Evolutionary conservation across 2,888 invertebrate species (phyloP), one percentile per base, ranked within the genome.

Genomic region (Thumatha senex): DNA sequence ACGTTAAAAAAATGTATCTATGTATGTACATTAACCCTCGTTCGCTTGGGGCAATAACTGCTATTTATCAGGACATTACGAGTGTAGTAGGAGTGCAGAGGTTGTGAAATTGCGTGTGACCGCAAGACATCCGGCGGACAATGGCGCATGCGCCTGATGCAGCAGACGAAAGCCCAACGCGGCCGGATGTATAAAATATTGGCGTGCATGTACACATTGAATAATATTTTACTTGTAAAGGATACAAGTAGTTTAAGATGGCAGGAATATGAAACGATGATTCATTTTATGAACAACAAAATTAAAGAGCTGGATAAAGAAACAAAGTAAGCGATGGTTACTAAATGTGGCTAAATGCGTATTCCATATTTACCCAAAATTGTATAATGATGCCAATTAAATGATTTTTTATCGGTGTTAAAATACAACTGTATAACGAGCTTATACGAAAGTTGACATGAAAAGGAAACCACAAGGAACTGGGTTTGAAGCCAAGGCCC

Each of bases 91-190:
- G 76, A 80, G 78, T 76, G 80, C 75, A 78, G 78, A 84, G 84
- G 84, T 88, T 86, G 86, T 87, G 89, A 89, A 89, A 89, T 89
- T 87, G 86, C 86, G 85, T 86, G 86, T 82, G 88, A 91, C 90
- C 90, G 80, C 89, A 91, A 89, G 88, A 89, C 88, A 87, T 89
- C 89, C 90, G 89, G 88, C 80, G 85, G 82, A 84, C 86, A 84
- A 85, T 84, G 77, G 81, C 78, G 77, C 78, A 62, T 62, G 80
- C 67, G 68, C 74, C 54, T 74, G 73, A 51, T 63, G 68, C 69
- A 63, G 67, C 74, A 72, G 82, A 80, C 82, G 82, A 82, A 80
- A 82, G 82, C 80, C 70, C 66, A 56, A 69, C 74, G 65, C 72
- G 72, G 72, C 84, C 88, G 89, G 89, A 89, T 88, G 87, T 84